A percentile compares a stretch with the other conserved stretches of the same genome.
phyloP scores from a whole-genome alignment of 1,140 invertebrate genomes.

The Vanessa tameamea region DNA sequence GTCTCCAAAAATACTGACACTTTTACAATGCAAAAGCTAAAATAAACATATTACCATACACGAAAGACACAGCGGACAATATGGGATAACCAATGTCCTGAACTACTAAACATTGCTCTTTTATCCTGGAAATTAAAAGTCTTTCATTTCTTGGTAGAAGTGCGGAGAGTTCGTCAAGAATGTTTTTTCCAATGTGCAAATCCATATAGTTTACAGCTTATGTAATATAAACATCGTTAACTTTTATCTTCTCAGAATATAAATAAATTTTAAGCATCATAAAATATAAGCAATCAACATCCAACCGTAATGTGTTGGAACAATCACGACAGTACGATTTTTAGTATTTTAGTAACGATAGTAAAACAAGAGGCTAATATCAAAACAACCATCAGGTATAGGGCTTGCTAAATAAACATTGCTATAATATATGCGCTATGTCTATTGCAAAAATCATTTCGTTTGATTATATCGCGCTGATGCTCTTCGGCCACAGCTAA shows the following conservation, averaged over 20 bases:
- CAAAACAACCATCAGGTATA: not conserved
- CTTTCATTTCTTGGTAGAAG: no score
- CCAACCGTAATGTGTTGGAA: conserved; percentile 34
- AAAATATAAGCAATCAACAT: conserved; percentile 37
- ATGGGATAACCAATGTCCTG: no score
- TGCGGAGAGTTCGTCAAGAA: not conserved
- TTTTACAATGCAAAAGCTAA: no score
- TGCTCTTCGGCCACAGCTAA: no score
- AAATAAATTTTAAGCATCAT: conserved; percentile 42
- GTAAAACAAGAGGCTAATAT: conserved; percentile 35
- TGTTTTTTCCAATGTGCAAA: not conserved
- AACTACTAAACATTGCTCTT: no score
- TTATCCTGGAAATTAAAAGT: no score
- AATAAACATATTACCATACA: no score
- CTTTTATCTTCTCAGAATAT: conserved; percentile 39
- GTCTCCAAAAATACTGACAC: no score
- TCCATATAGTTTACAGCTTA: conserved; percentile 10
- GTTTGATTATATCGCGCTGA: no score
- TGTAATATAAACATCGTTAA: conserved; percentile 32
- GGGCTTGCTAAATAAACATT: not conserved
- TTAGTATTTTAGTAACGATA: conserved; percentile 43
- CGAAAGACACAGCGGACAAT: no score
- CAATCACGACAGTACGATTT: conserved; percentile 44
- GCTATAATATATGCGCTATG: not conserved
- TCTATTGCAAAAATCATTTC: no score